A percentile compares a stretch with the other conserved stretches of the same genome.
phyloP scores from a whole-genome alignment of 2,797 vertebrate species.

The Rhinoraja longicauda region DNA sequence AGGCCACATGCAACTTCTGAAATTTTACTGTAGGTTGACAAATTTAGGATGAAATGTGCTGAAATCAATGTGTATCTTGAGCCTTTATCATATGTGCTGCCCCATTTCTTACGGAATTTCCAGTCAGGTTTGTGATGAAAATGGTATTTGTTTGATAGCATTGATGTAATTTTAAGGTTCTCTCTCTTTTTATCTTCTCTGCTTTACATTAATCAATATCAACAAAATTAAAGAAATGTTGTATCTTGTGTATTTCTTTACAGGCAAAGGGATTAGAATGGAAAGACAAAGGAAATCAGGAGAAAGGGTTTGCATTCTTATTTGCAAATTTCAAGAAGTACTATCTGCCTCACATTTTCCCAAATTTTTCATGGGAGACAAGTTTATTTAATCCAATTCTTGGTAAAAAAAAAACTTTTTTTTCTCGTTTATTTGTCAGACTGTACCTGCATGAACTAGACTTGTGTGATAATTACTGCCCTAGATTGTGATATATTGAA shows the following conservation, averaged over 20 bases:
- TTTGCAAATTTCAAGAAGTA: conserved; percentile 96
- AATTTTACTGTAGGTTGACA: background rate
- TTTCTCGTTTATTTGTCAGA: background rate
- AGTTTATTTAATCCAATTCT: conserved; percentile 90
- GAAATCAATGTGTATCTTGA: background rate
- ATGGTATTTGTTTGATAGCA: background rate
- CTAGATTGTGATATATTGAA: conserved; percentile 7
- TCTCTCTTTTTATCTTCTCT: background rate
- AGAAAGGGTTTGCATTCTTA: conserved; percentile 94
- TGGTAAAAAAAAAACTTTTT: conserved; percentile 62
- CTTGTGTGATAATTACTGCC: background rate
- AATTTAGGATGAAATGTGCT: background rate
- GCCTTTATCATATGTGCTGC: background rate
- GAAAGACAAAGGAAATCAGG: conserved; percentile 95
- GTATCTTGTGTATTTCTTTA: conserved; percentile 41
- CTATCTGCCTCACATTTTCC: conserved; percentile 96
- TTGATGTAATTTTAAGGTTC: background rate
- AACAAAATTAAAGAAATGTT: background rate
- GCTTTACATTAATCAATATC: background rate
- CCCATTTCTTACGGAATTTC: background rate
- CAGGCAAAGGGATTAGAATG: conserved; percentile 97
- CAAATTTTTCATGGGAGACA: conserved; percentile 90
- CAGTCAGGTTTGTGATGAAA: background rate
- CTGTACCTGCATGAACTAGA: background rate
- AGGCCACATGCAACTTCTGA: background rate